Base-by-base conservation (phyloP, 2,888 invertebrate species). In the Nemapogon koenigi region DNA sequence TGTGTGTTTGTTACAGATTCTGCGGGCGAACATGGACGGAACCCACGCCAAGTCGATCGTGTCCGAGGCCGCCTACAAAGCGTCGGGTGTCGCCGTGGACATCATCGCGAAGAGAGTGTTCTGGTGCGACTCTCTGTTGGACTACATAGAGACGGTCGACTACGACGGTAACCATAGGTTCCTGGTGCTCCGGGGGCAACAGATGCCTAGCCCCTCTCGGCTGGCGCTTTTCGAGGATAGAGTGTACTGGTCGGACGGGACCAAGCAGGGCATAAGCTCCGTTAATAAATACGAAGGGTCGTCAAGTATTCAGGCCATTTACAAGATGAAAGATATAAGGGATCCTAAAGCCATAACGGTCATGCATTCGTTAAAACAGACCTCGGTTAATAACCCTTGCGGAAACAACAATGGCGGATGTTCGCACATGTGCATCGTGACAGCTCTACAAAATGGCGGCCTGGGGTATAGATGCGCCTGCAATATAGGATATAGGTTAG, bases 71-170 rank as follows among this genome's bases (percentile, higher is more conserved):
- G 90, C 97, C 0, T 94, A 97, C 62, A 92, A 94, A 62, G 97
- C 97, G 0, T 91, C 92, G 1, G 96, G 96, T 3, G 86, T 97
- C 7, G 86, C 95, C 0, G 88, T 95, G 0, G 97, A 98, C 65
- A 87, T 91, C n/a, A 88, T 94, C 16, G 87, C 90, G 0, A 87
- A 91, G 52, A 76, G 97, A 35, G 87, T 99, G 4, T 97, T 92
- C 70, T 98, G 97, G 97, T 96, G 97, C 54, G 98, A 99, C 62
- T 91, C 94, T 0, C 76, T 96, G 10, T 72, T 97, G 38, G 97
- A 98, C 70, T 94, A 97, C 60, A 94, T 99, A 45, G 97, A 97
- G 59, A 93, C 95, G 0, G 92, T 96, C 0, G 94, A 97, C 63
- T 99, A 98, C 64, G 86, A 93, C 37, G 97, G 97, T 1, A 82